A percentile compares a stretch with the other conserved stretches of the same genome.
These are phyloP conservation scores for Fregetta grallaria DNA, from an alignment of 2,113 vertebrate genomes.

Conservation along the genomic window DNA sequence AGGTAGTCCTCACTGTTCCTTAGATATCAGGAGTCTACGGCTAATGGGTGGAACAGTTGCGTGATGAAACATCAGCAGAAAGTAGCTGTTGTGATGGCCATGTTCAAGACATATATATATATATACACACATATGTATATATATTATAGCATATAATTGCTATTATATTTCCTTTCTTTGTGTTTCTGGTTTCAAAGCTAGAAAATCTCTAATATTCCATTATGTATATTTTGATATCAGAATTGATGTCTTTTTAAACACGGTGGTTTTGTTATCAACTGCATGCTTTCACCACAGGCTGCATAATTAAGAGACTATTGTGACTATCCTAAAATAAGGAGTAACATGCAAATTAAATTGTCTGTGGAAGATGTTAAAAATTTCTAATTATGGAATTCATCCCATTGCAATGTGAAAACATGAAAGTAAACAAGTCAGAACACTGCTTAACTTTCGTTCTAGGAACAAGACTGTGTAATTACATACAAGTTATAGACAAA, in stretches of 20 bases:
- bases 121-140: neutral
- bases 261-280: neutral
- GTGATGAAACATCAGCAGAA: neutral
- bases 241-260: neutral
- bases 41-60: neutral
- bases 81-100: neutral
- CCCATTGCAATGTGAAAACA: neutral
- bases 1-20: neutral
- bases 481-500: neutral
- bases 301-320: neutral
- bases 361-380: neutral
- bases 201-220: neutral
- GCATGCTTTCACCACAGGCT: neutral
- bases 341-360: neutral
- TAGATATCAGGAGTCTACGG: neutral
- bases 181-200: neutral
- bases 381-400: neutral
- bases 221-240: neutral
- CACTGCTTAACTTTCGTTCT: neutral
- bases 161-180: neutral
- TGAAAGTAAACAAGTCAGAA: neutral
- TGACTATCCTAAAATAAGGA: slow-evolving; percentile 25
- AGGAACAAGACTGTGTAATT: neutral
- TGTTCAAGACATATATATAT: neutral
- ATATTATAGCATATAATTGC: neutral